phyloP scores from a whole-genome alignment of 2,113 vertebrate genomes.

The Gymnocephalus cernua region DNA sequence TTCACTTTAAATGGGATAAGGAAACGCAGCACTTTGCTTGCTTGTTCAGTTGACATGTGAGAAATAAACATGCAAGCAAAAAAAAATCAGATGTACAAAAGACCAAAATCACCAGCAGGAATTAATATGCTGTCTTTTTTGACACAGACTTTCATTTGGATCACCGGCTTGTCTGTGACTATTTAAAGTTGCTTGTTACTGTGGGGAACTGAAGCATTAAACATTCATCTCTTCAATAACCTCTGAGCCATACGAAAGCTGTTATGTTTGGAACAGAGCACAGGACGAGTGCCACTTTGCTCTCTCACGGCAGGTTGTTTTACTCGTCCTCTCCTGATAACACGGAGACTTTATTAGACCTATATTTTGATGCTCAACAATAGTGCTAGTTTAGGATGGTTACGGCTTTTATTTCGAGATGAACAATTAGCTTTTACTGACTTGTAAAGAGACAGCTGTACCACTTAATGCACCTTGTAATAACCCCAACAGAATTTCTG shows the following conservation, averaged over 20 bases:
- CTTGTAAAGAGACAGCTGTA: background rate
- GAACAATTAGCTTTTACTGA: background rate
- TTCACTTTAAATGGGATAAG: constrained; percentile 3
- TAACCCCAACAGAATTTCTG: background rate
- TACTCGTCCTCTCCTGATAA: constrained; percentile 18
- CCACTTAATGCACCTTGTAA: background rate
- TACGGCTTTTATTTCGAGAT: background rate
- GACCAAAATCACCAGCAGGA: constrained; percentile 68
- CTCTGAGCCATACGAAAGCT: constrained; percentile 69
- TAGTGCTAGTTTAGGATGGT: background rate
- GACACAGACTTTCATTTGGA: constrained; percentile 49
- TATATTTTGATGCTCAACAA: background rate
- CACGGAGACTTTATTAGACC: background rate
- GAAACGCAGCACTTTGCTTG: background rate
- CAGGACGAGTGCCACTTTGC: constrained; percentile 53
- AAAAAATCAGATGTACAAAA: constrained; percentile 10
- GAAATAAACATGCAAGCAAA: constrained; percentile 13
- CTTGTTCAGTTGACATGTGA: constrained; percentile 29
- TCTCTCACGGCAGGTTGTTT: constrained; percentile 64
- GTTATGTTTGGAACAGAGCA: constrained; percentile 63
- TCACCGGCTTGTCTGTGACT: constrained; percentile 45
- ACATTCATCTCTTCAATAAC: constrained; percentile 66
- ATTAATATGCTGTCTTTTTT: constrained; percentile 43
- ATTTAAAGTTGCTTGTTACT: constrained; percentile 64
- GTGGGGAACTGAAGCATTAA: constrained; percentile 65